Base-by-base conservation (phyloP, 2,888 invertebrate species). In the Pollenia angustigena region DNA sequence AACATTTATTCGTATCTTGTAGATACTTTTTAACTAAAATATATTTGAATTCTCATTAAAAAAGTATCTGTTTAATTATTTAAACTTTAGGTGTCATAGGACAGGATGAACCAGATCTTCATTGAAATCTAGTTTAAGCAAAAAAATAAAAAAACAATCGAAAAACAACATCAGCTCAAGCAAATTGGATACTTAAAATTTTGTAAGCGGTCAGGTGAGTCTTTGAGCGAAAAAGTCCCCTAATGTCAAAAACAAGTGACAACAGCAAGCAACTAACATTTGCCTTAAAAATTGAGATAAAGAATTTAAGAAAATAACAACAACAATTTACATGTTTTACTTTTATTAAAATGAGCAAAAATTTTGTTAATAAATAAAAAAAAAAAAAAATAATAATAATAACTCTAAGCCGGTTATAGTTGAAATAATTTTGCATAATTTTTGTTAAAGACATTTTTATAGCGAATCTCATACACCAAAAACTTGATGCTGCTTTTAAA, bases 61-160 rank as follows among this genome's bases (percentile, higher is more conserved):
- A 32, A 32, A 32, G 32, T 32, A 32, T 32, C 32, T 32, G 32
- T 32, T 32, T 32, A 6, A 32, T 32, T 32, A 0, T 32, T 14
- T 18, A 64, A 12, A 10, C 18, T 14, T 48, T 42, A 62, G 50
- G 52, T 75, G 50, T 23, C 50, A 81, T 66, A 76, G 83, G 69
- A 83, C 71, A 85, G 81, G 87, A 87, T 83, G 52, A 64, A 75
- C 62, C 18, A 75, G 60, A 60, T 89, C 87, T 89, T 88, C 89
- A 89, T 89, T 88, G 88, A 89, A 89, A 90, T 89, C 89, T 89
- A 88, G 89, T 89, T 89, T 88, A 83, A 72, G 69, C 32, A 32
- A 32, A 32, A 32, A 32, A 32, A 18, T 32, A 32, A 32, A 32
- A 2, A 4, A 75, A 42, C 44, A 62, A 42, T 16, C 9, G 1